These are phyloP conservation scores for Charanyca ferruginea DNA, from an alignment of 2,888 invertebrate genomes.

Conservation along the genomic window DNA sequence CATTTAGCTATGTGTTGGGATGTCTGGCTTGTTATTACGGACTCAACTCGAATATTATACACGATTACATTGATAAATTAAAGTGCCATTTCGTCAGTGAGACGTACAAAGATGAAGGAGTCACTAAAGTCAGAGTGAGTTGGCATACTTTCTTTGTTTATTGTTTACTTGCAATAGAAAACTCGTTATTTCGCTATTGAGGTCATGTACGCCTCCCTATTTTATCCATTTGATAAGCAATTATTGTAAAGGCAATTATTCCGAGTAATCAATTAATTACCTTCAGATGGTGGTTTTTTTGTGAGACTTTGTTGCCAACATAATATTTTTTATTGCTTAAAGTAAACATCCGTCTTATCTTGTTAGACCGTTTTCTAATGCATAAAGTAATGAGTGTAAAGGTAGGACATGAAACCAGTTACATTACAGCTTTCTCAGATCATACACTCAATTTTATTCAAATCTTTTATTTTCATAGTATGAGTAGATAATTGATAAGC, in stretches of 20 bases:
- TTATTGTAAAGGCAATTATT: slow-evolving; percentile 37
- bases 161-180: slow-evolving; percentile 61
- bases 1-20: slow-evolving; percentile 88
- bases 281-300: not conserved
- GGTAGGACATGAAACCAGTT: slow-evolving; percentile 1
- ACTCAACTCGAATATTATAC: slow-evolving; percentile 80
- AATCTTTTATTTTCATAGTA: not conserved
- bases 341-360: slow-evolving; percentile 24
- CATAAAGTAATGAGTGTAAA: slow-evolving; percentile 11
- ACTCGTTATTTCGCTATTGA: slow-evolving; percentile 62
- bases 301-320: not conserved
- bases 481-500: not conserved
- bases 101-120: slow-evolving; percentile 66
- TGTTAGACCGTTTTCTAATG: slow-evolving; percentile 27
- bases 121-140: slow-evolving; percentile 77
- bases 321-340: slow-evolving; percentile 23
- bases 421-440: slow-evolving; percentile 1
- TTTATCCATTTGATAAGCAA: slow-evolving; percentile 45
- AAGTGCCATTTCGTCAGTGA: slow-evolving; percentile 82
- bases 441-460: not conserved
- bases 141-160: slow-evolving; percentile 66
- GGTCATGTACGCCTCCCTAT: slow-evolving; percentile 67
- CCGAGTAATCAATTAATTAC: slow-evolving; percentile 21
- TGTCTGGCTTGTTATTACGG: slow-evolving; percentile 89
- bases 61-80: slow-evolving; percentile 80